Evolutionary conservation across 2,113 vertebrate species (phyloP).

Genomic region (Coptodon rendalli): DNA sequence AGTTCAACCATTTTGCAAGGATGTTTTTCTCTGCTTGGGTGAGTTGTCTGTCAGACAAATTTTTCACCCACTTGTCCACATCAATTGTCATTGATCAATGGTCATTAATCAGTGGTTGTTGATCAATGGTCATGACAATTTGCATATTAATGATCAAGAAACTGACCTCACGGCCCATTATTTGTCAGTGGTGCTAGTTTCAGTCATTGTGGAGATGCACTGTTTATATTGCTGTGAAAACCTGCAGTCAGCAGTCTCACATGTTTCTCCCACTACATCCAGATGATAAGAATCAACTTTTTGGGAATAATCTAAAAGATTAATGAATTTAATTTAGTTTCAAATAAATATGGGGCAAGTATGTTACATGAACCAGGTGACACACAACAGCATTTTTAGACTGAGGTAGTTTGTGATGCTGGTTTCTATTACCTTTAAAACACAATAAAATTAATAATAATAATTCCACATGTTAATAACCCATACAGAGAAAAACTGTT

Average conservation of each 20-base stretch:
- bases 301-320: background rate
- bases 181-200: background rate
- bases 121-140: background rate
- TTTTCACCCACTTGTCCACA: background rate
- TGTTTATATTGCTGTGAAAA: background rate
- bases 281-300: background rate
- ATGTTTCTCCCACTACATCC: background rate
- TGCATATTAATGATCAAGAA: background rate
- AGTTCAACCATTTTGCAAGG: background rate
- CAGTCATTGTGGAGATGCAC: background rate
- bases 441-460: background rate
- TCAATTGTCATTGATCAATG: background rate
- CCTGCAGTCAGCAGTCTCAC: background rate
- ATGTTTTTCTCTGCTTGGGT: background rate
- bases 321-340: background rate
- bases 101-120: background rate
- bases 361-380: background rate
- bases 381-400: background rate
- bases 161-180: fast-evolving
- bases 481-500: background rate
- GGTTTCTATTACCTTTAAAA: background rate
- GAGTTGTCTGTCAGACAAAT: background rate
- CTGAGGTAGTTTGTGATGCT: background rate
- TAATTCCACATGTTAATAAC: background rate
- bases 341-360: background rate